Evolutionary conservation across 2,888 invertebrate genomes (phyloP), one percentile per base, ranked within the genome.

Genomic region (Andrena minutula): DNA sequence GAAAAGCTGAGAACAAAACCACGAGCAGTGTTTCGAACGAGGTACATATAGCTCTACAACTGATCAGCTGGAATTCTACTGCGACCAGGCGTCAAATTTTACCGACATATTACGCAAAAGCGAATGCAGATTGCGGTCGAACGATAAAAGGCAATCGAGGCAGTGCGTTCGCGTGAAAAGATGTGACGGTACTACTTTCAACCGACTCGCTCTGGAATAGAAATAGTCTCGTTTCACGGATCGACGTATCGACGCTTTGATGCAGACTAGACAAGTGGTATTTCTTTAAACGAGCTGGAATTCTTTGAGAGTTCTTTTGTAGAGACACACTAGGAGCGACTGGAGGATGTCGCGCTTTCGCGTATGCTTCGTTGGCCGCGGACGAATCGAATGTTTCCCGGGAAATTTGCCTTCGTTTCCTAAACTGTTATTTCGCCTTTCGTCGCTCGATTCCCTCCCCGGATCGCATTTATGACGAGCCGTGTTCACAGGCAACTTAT

Each of bases 101-200:
- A 16, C 41, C 16, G 16, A 10, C 10, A 56, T 23, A 56, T 12
- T 7, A 30, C 23, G 30, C 10, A 12, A 16, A 61, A 8, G 8
- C 2, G 26, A 23, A 20, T n/a, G 30, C n/a, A 12, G 12, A 23
- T 28, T 28, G 58, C 5, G 23, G 32, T 56, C 63, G 66, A 2
- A 49, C 35, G 75, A 80, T 72, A 82, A 76, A 82, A 61, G 28
- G 75, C 74, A 2, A 60, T 73, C 60, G 68, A 58, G 51, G 53
- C 35, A 8, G 8, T 8, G 8, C 8, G 35, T 35, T 35, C 10
- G 2, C 64, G 41, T 64, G 61, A 53, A 35, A 47, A 23, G 47
- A 72, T 53, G 53, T 51, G 61, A 56, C 60, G 68, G 65, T 49
- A 32, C 61, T 20, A 65, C 73, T 85, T 83, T 86, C 85, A 88